These are phyloP conservation scores for Petroica traversi DNA, from an alignment of 2,113 vertebrate genomes.

Conservation along the genomic window DNA sequence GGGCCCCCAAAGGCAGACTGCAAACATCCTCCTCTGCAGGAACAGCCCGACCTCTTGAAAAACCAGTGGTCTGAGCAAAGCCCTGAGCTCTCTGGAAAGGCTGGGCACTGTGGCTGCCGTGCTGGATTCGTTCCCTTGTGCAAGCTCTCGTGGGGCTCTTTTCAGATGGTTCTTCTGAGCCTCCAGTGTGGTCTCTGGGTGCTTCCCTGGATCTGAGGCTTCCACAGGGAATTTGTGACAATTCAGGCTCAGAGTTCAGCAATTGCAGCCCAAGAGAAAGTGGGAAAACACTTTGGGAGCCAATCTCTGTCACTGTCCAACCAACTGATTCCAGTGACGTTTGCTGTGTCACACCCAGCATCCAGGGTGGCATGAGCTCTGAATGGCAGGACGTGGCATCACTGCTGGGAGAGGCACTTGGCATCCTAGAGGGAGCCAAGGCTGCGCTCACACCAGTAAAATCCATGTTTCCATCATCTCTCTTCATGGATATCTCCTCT, in stretches of 20 bases:
- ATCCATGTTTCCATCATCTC: fast-evolving
- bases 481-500: not conserved
- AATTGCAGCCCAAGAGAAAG: not conserved
- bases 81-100: not conserved
- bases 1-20: not conserved
- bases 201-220: not conserved
- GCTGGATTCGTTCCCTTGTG: not conserved
- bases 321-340: not conserved
- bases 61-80: not conserved
- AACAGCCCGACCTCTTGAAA: not conserved
- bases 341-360: not conserved
- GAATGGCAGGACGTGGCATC: not conserved
- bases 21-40: not conserved
- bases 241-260: not conserved
- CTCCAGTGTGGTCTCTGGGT: not conserved
- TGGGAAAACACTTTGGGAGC: not conserved
- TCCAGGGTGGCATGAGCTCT: not conserved
- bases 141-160: not conserved
- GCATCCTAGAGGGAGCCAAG: not conserved
- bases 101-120: not conserved
- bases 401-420: not conserved
- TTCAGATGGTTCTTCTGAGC: not conserved
- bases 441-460: fast-evolving
- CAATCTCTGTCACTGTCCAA: not conserved
- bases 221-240: not conserved